Evolutionary conservation across 2,113 vertebrate genomes (phyloP).

Genomic region (Protomyctophum bolini): DNA sequence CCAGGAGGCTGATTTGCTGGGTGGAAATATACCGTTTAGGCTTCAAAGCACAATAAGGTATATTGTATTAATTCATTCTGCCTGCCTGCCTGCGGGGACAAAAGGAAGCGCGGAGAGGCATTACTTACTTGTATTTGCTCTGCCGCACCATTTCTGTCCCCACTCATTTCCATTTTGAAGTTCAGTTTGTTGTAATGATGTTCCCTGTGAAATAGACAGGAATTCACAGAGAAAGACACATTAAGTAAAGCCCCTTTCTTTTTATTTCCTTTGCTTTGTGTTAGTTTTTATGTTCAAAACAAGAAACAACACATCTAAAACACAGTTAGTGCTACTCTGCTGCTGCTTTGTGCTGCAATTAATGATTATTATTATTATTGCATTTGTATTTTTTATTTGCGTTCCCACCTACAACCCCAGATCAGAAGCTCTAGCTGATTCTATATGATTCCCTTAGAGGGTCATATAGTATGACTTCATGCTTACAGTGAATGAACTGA

Average conservation of each 20-base stretch:
- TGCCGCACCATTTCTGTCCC: constrained; percentile 38
- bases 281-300: not conserved
- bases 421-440: too few relatives aligned
- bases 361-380: too few relatives aligned
- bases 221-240: constrained; percentile 24
- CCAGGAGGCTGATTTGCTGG: constrained; percentile 50
- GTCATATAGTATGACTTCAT: too few relatives aligned
- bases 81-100: constrained; percentile 55
- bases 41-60: constrained; percentile 73
- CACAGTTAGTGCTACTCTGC: too few relatives aligned
- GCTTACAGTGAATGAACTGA: too few relatives aligned
- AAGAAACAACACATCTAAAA: too few relatives aligned
- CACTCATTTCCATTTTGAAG: constrained; percentile 49
- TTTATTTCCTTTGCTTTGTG: not conserved
- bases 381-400: too few relatives aligned
- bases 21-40: constrained; percentile 62
- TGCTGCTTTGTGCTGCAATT: too few relatives aligned
- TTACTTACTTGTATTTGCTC: constrained; percentile 43
- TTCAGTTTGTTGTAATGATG: constrained; percentile 29
- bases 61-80: constrained; percentile 70
- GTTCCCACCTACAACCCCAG: too few relatives aligned
- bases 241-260: not conserved
- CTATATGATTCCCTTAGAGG: too few relatives aligned
- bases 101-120: constrained; percentile 47
- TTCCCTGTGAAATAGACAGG: constrained; percentile 17